Evolutionary conservation across 2,888 invertebrate species (phyloP).

Genomic region (Zelleria hepariella): DNA sequence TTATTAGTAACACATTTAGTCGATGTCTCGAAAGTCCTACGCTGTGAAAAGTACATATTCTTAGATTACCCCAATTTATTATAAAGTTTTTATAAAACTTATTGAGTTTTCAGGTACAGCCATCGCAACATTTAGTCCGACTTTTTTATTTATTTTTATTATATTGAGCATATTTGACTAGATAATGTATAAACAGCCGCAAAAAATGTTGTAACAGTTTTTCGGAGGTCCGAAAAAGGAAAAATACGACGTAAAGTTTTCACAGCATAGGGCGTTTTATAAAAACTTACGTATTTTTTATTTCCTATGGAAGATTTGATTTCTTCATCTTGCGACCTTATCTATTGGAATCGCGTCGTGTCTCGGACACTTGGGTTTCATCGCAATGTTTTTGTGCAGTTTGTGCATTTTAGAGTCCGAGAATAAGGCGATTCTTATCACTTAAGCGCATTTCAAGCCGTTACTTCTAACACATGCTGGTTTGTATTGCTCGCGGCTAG

Average conservation of each 20-base stretch:
- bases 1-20: conserved; percentile 66
- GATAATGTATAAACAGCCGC: conserved; percentile 8
- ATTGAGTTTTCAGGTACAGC: conserved; percentile 12
- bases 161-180: conserved; percentile 55
- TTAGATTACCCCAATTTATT: background rate
- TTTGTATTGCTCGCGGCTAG: background rate
- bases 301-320: conserved; percentile 67
- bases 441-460: conserved; percentile 26
- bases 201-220: conserved; percentile 5
- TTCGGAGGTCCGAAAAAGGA: conserved; percentile 29
- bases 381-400: conserved; percentile 23
- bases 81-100: background rate
- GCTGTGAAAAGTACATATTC: conserved; percentile 36
- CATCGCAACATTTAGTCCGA: conserved; percentile 34
- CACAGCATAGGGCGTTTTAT: conserved; percentile 33
- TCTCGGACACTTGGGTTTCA: conserved; percentile 29
- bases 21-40: conserved; percentile 61
- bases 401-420: conserved; percentile 50
- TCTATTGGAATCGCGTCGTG: conserved; percentile 48
- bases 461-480: conserved; percentile 26
- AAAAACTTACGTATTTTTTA: conserved; percentile 54
- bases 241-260: conserved; percentile 23
- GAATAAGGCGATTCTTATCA: conserved; percentile 40
- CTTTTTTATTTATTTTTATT: conserved; percentile 17
- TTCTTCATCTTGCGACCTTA: conserved; percentile 56